A percentile compares a stretch with the other conserved stretches of the same genome.
Conservation (phyloP, 2,797 vertebrate species). For the Muraenolepis orangiensis region DNA sequence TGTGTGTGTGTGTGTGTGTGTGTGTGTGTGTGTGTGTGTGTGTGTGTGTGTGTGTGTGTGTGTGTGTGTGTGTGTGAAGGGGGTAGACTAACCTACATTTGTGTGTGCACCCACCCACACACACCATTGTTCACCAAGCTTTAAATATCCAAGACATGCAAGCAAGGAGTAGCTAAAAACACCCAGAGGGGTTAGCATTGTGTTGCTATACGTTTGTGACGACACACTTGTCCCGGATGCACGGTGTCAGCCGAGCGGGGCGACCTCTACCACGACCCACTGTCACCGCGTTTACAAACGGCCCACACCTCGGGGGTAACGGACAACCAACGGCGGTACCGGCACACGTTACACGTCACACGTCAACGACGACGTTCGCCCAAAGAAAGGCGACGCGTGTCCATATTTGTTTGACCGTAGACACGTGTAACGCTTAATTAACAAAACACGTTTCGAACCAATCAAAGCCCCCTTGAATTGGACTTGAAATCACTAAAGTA, state of each 20-base stretch:
- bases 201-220: background rate
- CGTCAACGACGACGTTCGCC: background rate
- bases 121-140: background rate
- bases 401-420: too few species aligned
- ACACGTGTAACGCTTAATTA: too few species aligned
- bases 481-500: too few species aligned
- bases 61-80: background rate
- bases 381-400: too few species aligned
- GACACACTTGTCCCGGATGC: background rate
- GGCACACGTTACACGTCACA: background rate
- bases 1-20: background rate
- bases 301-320: too few species aligned
- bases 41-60: background rate
- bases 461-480: too few species aligned
- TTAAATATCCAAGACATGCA: too few species aligned
- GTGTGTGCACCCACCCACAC: background rate
- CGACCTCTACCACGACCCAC: background rate
- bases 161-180: background rate
- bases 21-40: background rate
- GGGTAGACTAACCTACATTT: background rate
- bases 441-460: too few species aligned
- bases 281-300: background rate
- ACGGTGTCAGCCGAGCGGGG: background rate
- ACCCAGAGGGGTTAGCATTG: background rate
- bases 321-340: background rate